Base-by-base conservation (phyloP, 1,140 invertebrate species). In the Pantala flavescens region DNA sequence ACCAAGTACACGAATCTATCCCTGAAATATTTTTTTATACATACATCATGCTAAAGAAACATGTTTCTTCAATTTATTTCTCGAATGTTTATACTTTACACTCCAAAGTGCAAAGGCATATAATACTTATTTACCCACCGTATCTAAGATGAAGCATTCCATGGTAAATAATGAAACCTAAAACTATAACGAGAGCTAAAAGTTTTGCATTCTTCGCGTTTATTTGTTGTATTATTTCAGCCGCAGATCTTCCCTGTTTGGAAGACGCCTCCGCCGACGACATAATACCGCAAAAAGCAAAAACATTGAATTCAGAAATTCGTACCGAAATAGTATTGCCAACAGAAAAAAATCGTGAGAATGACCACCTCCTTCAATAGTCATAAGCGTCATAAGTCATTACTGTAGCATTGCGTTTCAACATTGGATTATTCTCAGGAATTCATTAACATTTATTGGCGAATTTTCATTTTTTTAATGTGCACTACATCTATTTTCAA, bases 1-100 rank as follows among this genome's bases (percentile, higher is more conserved):
- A 84, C 93, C 95, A 97, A 76, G 91, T 91, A 82, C 97, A 98
- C 0, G 96, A 97, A 84, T 98, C 94, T 75, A 90, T 91, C 24
- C 93, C 94, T 96, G 78, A 23, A 84, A 82, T 81, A 78, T 70
- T 79, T 75, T 75, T n/a, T 19, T 21, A 73, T 7, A 73, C 3
- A 42, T 10, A 16, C 21, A 74, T 23, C 21, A 75, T 36, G 28
- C 2, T 5, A 2, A 36, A 36, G 28, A 36, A 36, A 36, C 28
- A 2, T 9, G 9, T 5, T 36, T 36, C 9, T 36, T 36, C 2
- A 70, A 2, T 70, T 70, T 7, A 70, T 23, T 2, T n/a, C 63
- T 21, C 2, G 23, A 70, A 5, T 70, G n/a, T 21, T 70, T 23
- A 70, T 11, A 21, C 11, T 70, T 75, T 73, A 73, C 43, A 11